Conservation (phyloP, 2,888 invertebrate species). For the Calephelis perditalis region DNA sequence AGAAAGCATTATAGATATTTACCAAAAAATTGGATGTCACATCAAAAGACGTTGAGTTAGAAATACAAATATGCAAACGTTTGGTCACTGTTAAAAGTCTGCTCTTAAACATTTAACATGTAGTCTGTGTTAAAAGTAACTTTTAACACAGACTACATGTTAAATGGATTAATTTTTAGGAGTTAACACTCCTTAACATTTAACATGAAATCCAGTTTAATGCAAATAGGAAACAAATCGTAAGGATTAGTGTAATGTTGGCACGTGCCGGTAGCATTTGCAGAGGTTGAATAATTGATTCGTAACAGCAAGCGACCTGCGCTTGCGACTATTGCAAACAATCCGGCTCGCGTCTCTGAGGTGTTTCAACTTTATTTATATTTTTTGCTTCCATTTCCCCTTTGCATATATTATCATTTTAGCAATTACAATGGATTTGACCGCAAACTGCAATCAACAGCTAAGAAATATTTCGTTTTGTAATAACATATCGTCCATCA, state of each 20-base stretch:
- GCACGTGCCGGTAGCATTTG: conserved; percentile 45
- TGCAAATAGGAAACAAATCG: conserved; percentile 36
- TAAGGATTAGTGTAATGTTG: conserved; percentile 41
- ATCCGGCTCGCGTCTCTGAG: conserved; percentile 59
- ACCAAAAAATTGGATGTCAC: no score
- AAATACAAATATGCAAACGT: no score
- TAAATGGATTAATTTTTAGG: no score
- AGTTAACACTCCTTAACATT: no score
- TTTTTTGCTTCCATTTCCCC: conserved; percentile 68
- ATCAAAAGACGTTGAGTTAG: no score
- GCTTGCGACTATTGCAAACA: conserved; percentile 47
- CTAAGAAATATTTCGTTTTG: conserved; percentile 5
- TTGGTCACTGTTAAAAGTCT: no score
- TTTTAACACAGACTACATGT: no score
- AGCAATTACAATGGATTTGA: conserved; percentile 32
- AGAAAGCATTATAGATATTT: no score
- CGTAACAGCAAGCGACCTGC: conserved; percentile 52
- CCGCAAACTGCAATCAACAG: conserved; percentile 8
- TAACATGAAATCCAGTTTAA: conserved; percentile 18
- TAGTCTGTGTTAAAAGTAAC: no score
- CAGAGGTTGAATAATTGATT: conserved; percentile 62
- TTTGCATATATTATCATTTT: conserved; percentile 74
- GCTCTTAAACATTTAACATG: no score
- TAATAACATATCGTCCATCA: conserved; percentile 14
- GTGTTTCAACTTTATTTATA: conserved; percentile 73